Conservation (phyloP, 2,888 invertebrate species). For the Arctia plantaginis region DNA sequence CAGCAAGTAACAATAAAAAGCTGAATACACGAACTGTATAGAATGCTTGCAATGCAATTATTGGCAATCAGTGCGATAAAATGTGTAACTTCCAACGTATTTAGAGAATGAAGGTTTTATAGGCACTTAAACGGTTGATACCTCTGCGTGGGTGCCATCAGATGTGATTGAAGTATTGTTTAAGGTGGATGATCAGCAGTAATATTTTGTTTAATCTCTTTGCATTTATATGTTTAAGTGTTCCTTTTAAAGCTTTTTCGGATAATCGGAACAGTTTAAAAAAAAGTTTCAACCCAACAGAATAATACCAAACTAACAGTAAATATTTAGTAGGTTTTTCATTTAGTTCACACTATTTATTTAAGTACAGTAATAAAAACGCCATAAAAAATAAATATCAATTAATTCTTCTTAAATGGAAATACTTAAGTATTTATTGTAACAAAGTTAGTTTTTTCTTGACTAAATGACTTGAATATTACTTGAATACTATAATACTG, state of each 20-base stretch:
- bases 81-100: slow-evolving; percentile 18
- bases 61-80: slow-evolving; percentile 23
- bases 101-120: slow-evolving; percentile 23
- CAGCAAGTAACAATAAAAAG: neutral
- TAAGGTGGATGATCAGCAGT: neutral
- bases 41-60: slow-evolving; percentile 15
- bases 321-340: neutral
- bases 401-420: neutral
- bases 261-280: neutral
- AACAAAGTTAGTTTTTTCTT: neutral
- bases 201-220: slow-evolving; percentile 4
- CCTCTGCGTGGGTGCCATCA: slow-evolving; percentile 16
- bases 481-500: neutral
- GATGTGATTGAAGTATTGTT: slow-evolving; percentile 20
- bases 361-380: neutral
- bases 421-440: neutral
- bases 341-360: neutral
- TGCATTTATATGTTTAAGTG: neutral
- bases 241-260: neutral
- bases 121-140: slow-evolving; percentile 20
- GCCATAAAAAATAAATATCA: neutral
- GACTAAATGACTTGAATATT: neutral
- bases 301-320: neutral
- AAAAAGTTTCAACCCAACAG: neutral
- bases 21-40: neutral